Evolutionary conservation across 2,888 invertebrate genomes (phyloP).

Genomic region (Melinaea menophilus): DNA sequence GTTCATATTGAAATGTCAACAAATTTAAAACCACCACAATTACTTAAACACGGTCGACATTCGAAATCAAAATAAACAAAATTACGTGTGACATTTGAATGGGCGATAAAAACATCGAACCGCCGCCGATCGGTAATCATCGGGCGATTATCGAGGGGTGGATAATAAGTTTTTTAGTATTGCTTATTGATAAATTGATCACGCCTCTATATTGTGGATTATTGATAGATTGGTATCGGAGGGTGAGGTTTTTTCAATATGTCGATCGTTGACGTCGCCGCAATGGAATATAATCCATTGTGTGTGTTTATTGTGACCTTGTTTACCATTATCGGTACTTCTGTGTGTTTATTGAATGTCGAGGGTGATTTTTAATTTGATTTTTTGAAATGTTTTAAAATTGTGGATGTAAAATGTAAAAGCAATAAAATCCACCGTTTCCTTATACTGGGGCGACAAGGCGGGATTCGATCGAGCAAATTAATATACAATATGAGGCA

Average conservation of each 20-base stretch:
- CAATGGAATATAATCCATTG: conserved; percentile 68
- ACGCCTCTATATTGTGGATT: conserved; percentile 69
- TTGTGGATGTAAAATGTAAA: conserved; percentile 19
- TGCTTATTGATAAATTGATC: conserved; percentile 69
- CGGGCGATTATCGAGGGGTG: conserved; percentile 59
- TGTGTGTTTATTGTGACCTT: conserved; percentile 50
- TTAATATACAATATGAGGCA: conserved; percentile 64
- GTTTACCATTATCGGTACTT: conserved; percentile 56
- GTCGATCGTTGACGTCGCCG: conserved; percentile 62
- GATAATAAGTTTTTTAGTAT: conserved; percentile 61
- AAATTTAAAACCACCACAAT: conserved; percentile 14
- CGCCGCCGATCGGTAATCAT: conserved; percentile 51
- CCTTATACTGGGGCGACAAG: conserved; percentile 35
- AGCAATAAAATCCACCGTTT: conserved; percentile 29
- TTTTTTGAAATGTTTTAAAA: conserved; percentile 8
- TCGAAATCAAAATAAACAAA: conserved; percentile 43
- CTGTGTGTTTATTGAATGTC: conserved; percentile 41
- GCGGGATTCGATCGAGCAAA: conserved; percentile 51
- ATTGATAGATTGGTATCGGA: conserved; percentile 74
- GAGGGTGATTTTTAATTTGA: conserved; percentile 39
- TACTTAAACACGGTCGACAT: conserved; percentile 13
- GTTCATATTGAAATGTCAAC: not conserved
- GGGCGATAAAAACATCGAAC: conserved; percentile 55
- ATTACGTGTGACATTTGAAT: conserved; percentile 44
- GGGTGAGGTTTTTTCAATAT: conserved; percentile 68